Conservation (phyloP, 2,888 invertebrate species). For the Pheosia gnoma region DNA sequence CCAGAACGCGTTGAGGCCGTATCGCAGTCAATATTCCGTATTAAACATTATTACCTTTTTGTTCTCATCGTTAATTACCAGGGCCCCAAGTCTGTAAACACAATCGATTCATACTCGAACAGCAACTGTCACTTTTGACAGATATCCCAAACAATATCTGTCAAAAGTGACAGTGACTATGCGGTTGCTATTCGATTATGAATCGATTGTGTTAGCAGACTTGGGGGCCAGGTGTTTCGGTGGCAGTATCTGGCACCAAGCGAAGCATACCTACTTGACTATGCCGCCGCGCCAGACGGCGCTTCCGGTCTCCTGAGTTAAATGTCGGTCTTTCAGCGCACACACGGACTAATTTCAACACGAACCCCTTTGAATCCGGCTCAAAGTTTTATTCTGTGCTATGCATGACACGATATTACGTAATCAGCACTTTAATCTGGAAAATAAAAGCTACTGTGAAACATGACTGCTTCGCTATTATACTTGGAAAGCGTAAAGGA, state of each 20-base stretch:
- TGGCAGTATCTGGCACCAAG: conserved; percentile 13
- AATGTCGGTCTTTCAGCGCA: conserved; percentile 45
- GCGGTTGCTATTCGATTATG: too few species aligned
- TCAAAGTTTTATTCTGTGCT: conserved; percentile 21
- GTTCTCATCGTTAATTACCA: too few species aligned
- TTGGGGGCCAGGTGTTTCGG: neutral
- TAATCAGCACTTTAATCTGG: neutral
- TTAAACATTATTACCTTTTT: too few species aligned
- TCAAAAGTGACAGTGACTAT: too few species aligned
- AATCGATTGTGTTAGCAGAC: too few species aligned
- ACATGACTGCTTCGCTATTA: neutral
- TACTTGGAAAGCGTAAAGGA: too few species aligned
- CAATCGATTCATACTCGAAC: too few species aligned
- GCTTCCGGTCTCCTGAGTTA: conserved; percentile 56
- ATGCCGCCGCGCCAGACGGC: conserved; percentile 32
- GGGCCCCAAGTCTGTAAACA: too few species aligned
- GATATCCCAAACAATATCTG: too few species aligned
- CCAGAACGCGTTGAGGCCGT: too few species aligned
- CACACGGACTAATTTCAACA: conserved; percentile 45
- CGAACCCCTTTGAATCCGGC: conserved; percentile 30
- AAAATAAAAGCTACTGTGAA: neutral
- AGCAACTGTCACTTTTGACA: too few species aligned
- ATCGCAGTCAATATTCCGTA: too few species aligned
- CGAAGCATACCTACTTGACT: conserved; percentile 24
- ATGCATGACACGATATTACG: conserved; percentile 14